Evolutionary conservation across 2,797 vertebrate genomes (phyloP).

Genomic region (Lithobates sylvaticus): DNA sequence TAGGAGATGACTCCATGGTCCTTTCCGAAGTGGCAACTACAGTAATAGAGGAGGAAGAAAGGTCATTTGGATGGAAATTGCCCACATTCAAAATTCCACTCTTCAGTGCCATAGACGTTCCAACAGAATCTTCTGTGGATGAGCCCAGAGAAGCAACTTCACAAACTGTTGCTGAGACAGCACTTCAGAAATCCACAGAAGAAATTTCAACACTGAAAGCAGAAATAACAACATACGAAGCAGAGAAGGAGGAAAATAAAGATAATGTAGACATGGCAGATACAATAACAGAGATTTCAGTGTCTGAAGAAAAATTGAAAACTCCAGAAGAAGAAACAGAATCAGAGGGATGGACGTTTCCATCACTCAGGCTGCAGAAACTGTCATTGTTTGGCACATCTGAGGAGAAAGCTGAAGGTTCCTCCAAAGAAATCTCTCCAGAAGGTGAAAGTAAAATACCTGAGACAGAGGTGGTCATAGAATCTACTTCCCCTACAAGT

Average conservation of each 20-base stretch:
- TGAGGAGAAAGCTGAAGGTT: background rate
- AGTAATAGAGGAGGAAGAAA: background rate
- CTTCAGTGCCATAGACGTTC: background rate
- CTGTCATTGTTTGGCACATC: conserved; percentile 10
- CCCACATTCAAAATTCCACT: conserved; percentile 17
- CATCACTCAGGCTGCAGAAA: background rate
- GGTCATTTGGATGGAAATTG: background rate
- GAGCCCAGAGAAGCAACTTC: background rate
- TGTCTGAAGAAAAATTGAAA: background rate
- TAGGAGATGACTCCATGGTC: background rate
- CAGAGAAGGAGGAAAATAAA: background rate
- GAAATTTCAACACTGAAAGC: background rate
- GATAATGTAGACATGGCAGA: background rate
- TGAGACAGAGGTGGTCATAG: background rate
- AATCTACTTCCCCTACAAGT: background rate
- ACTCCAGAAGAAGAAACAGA: background rate
- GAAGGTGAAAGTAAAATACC: background rate
- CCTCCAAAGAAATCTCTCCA: background rate
- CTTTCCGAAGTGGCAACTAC: no score
- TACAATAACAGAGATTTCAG: background rate
- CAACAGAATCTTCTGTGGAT: background rate
- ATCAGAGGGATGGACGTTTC: background rate
- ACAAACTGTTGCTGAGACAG: background rate
- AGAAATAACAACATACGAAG: background rate
- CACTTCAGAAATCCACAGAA: background rate